Evolutionary conservation across 2,113 vertebrate genomes (phyloP), one percentile per base, ranked within the genome.

Genomic region (Tenebrosternarchus preto): DNA sequence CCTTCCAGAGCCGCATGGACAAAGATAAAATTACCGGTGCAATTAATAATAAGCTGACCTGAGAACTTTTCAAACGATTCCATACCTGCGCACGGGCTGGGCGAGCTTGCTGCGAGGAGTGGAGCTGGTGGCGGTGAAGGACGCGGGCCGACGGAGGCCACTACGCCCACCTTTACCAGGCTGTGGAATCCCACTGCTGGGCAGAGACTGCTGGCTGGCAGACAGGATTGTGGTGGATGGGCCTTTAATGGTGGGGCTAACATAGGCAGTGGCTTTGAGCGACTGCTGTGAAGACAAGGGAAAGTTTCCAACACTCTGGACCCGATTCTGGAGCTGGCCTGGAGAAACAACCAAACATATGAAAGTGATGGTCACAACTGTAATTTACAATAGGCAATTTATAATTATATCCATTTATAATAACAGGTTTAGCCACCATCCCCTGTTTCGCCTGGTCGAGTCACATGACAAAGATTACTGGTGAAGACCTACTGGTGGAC

Each of bases 201-300:
- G 93, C 46, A 94, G 88, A 0, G 91, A 76, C 86, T 93, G 95
- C 0, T 91, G 87, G 82, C 84, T 92, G 25, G 82, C 88, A 77
- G 95, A 93, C 4, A 90, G 71, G 4, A 92, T 87, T 84, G 89
- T 83, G 63, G 78, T 82, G 2, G 78, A 85, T 0, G 89, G 88
- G 74, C 94, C 94, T 88, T 97, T 96, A 39, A 98, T 87, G 0
- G 95, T 98, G 1, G 96, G 97, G 75, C 96, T 97, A 84, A 98
- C 95, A 0, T 98, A 97, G 36, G 97, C 96, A 5, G 95, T 97
- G 88, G 97, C 96, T 90, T 98, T 99, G 2, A 93, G 91, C 16
- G 94, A 92, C 0, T 94, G 95, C 73, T 93, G 91, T 24, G 93
- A 89, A 72, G 94, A 91, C 39, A 92, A 89, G 12, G 94, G 91